These are phyloP conservation scores for Scaptomyza flava DNA, from an alignment of 2,888 invertebrate genomes.

Conservation along the genomic window DNA sequence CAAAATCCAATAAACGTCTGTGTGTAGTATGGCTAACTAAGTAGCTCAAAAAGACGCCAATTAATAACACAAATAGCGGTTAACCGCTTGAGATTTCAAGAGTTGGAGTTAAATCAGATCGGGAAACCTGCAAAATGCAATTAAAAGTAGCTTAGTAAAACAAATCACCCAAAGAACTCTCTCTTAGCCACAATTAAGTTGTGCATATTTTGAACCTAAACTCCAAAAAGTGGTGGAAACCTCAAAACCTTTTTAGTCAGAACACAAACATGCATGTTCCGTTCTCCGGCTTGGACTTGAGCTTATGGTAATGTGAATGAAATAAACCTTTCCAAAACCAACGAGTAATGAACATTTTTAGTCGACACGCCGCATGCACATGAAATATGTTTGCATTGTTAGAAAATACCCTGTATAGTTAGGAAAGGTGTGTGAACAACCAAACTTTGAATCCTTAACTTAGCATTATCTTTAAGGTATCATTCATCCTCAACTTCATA, in stretches of 20 bases:
- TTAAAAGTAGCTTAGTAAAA: slow-evolving; percentile 60
- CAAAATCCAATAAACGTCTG: slow-evolving; percentile 30
- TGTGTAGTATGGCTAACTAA: slow-evolving; percentile 1
- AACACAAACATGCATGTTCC: slow-evolving; percentile 12
- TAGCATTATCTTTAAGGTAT: no score
- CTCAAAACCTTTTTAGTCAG: background rate
- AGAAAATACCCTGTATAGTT: slow-evolving; percentile 5
- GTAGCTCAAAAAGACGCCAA: slow-evolving; percentile 45
- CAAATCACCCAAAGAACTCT: slow-evolving; percentile 52
- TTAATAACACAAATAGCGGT: slow-evolving; percentile 70
- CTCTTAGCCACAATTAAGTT: slow-evolving; percentile 61
- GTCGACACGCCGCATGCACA: slow-evolving; percentile 22
- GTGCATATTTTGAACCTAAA: slow-evolving; percentile 40
- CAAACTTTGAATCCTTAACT: no score
- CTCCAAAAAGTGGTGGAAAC: slow-evolving; percentile 1
- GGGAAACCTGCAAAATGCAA: slow-evolving; percentile 51
- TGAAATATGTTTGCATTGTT: slow-evolving; percentile 6
- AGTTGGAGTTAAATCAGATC: slow-evolving; percentile 33
- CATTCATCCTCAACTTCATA: no score
- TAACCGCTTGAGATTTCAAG: slow-evolving; percentile 52
- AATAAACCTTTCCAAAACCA: slow-evolving; percentile 2
- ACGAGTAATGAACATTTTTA: slow-evolving; percentile 48
- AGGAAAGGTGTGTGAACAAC: background rate
- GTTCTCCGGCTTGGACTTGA: background rate
- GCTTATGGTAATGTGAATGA: slow-evolving; percentile 60